These are phyloP conservation scores for Sebastes goodei DNA, from an alignment of 2,797 vertebrate species.

Conservation along the genomic window DNA sequence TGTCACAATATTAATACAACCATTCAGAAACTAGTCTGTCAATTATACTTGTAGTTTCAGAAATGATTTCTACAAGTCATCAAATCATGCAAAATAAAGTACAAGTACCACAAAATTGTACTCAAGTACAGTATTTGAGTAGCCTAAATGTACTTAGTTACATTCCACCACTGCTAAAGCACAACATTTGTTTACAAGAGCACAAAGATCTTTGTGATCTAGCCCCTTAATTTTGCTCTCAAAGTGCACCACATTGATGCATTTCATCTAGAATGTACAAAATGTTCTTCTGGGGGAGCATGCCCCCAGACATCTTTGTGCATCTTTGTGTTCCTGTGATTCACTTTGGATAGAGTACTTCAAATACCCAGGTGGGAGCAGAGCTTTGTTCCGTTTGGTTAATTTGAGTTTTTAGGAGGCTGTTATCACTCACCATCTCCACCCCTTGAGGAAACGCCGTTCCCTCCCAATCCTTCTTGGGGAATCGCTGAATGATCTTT, in stretches of 20 bases:
- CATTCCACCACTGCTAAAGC: too few relatives aligned
- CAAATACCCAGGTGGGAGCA: not conserved
- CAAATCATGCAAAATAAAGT: not conserved
- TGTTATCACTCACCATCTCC: slow-evolving; percentile 91
- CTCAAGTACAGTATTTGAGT: too few relatives aligned
- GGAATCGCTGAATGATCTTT: slow-evolving; percentile 98
- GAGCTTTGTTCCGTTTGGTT: not conserved
- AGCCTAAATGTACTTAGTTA: too few relatives aligned
- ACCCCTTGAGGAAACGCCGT: slow-evolving; percentile 98
- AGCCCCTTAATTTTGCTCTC: too few relatives aligned
- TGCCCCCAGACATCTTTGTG: not conserved
- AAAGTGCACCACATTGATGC: too few relatives aligned
- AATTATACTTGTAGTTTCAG: slow-evolving; percentile 8
- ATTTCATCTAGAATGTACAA: too few relatives aligned
- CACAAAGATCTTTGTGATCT: too few relatives aligned
- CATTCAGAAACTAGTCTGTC: not conserved
- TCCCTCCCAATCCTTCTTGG: slow-evolving; percentile 96
- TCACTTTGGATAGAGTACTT: not conserved
- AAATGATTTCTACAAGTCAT: not conserved
- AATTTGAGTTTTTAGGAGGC: not conserved
- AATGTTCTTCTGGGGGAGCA: too few relatives aligned
- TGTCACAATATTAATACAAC: slow-evolving; percentile 1
- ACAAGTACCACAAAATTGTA: too few relatives aligned
- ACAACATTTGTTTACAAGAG: too few relatives aligned
- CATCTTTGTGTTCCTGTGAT: not conserved